phyloP scores from a whole-genome alignment of 2,113 vertebrate genomes.

The Phalacrocorax carbo region DNA sequence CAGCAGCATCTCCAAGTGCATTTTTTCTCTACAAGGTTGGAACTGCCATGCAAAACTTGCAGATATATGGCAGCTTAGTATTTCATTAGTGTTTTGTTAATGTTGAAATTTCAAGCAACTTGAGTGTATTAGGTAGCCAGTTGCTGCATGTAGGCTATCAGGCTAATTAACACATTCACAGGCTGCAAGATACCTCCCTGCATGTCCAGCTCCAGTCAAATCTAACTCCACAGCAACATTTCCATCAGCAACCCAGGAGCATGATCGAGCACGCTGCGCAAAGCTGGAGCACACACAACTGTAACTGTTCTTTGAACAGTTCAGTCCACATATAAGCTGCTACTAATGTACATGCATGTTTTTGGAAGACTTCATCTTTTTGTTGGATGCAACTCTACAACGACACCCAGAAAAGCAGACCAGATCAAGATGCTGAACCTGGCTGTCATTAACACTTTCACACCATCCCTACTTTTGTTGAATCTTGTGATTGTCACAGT shows the following conservation, averaged over 20 bases:
- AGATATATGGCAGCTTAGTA: not conserved
- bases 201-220: not conserved
- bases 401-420: not conserved
- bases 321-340: not conserved
- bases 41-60: not conserved
- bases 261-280: fast-evolving
- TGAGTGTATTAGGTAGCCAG: not conserved
- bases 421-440: not conserved
- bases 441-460: not conserved
- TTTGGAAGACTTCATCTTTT: not conserved
- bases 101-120: not conserved
- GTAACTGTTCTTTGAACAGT: not conserved
- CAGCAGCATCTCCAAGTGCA: not conserved
- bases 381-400: not conserved
- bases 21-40: not conserved
- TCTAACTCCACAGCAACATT: not conserved
- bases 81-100: not conserved
- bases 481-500: not conserved
- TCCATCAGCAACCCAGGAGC: fast-evolving
- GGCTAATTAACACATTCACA: not conserved
- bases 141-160: fast-evolving
- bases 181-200: not conserved
- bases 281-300: not conserved
- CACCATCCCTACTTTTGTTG: not conserved
- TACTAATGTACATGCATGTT: not conserved